A percentile compares a stretch with the other conserved stretches of the same genome.
Evolutionary conservation across 2,797 vertebrate species (phyloP).

Genomic region (Enteromius anoplus): DNA sequence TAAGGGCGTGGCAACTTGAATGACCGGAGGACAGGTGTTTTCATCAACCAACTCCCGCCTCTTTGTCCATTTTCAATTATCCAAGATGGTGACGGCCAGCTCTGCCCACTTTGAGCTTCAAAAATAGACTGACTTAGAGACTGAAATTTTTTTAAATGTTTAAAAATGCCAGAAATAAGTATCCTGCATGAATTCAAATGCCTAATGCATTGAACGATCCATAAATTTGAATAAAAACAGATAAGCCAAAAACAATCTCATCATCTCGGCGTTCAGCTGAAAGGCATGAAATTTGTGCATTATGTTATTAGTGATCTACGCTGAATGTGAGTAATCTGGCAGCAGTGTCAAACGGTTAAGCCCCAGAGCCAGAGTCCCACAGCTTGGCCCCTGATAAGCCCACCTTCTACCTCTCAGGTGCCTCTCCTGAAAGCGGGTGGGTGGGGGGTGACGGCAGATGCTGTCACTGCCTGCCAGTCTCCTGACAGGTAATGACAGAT

Average conservation of each 20-base stretch:
- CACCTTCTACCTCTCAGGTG: slow-evolving; percentile 16
- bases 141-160: not conserved
- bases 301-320: slow-evolving; percentile 26
- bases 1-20: no score
- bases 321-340: slow-evolving; percentile 24
- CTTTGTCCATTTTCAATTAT: no score
- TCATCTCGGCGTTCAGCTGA: slow-evolving; percentile 7
- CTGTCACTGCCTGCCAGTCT: slow-evolving; percentile 69
- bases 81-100: no score
- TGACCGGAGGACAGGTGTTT: no score
- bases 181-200: not conserved
- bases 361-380: slow-evolving; percentile 9
- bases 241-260: slow-evolving; percentile 30
- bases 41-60: no score
- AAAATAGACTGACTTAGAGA: no score
- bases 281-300: slow-evolving; percentile 15
- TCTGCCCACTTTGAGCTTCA: no score
- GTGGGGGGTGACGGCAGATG: slow-evolving; percentile 34
- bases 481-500: slow-evolving; percentile 72
- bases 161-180: not conserved
- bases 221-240: slow-evolving; percentile 12
- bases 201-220: not conserved
- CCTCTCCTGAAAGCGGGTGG: slow-evolving; percentile 24
- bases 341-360: slow-evolving; percentile 25
- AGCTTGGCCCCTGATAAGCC: slow-evolving; percentile 17